A percentile compares a stretch with the other conserved stretches of the same genome.
phyloP scores from a whole-genome alignment of 2,888 invertebrate genomes.

The Dasysyrphus tricinctus region DNA sequence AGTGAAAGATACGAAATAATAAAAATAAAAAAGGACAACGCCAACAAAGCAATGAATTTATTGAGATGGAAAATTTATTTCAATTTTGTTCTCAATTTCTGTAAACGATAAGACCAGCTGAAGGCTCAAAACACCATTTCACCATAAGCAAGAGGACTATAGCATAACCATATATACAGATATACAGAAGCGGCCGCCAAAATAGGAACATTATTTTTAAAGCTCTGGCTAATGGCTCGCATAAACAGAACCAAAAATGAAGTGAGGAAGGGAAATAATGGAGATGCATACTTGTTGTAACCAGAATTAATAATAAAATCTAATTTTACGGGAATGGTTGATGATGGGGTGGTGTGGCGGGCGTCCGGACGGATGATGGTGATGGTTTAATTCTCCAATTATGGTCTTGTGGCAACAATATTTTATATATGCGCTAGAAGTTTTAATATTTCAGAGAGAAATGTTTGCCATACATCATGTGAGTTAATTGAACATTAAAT shows the following conservation, averaged over 20 bases:
- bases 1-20: slow-evolving; percentile 1
- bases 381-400: background rate
- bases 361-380: background rate
- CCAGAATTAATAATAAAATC: slow-evolving; percentile 12
- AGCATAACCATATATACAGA: background rate
- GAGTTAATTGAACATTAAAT: background rate
- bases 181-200: background rate
- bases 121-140: background rate
- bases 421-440: background rate
- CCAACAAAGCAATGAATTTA: slow-evolving; percentile 2
- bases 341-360: background rate
- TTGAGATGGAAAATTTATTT: slow-evolving; percentile 36
- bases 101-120: background rate
- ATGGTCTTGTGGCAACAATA: slow-evolving; percentile 4
- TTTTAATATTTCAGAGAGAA: slow-evolving; percentile 1
- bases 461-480: background rate
- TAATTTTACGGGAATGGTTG: background rate
- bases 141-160: background rate
- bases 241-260: background rate
- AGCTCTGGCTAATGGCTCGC: slow-evolving; percentile 20
- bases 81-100: slow-evolving; percentile 26
- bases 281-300: background rate
- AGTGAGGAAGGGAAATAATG: background rate
- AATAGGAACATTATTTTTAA: slow-evolving; percentile 10
- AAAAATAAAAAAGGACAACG: no score